A percentile compares a stretch with the other conserved stretches of the same genome.
phyloP scores from a whole-genome alignment of 2,797 vertebrate genomes.

The Poecilia gillii region DNA sequence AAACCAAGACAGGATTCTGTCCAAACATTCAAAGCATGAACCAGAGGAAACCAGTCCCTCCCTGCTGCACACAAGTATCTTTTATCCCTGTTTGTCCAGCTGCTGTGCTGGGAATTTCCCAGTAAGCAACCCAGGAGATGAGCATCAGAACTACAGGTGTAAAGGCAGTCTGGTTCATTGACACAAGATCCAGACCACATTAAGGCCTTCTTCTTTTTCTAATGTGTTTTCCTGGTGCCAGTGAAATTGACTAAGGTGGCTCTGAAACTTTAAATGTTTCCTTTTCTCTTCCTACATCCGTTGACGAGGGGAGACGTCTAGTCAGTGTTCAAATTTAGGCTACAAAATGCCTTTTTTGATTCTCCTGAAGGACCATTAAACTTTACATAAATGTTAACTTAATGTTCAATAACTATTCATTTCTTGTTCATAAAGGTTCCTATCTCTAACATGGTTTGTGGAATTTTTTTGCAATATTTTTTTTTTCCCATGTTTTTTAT shows the following conservation, averaged over 20 bases:
- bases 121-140: background rate
- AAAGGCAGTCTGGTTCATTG: background rate
- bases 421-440: background rate
- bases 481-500: background rate
- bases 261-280: background rate
- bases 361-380: background rate
- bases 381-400: no score
- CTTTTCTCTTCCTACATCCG: background rate
- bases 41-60: background rate
- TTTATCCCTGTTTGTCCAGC: background rate
- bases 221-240: background rate
- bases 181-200: background rate
- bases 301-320: background rate
- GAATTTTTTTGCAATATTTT: background rate
- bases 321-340: background rate
- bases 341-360: background rate
- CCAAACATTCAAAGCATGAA: background rate
- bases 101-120: background rate
- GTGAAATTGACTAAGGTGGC: background rate
- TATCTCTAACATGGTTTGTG: background rate
- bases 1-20: background rate
- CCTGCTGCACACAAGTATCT: background rate
- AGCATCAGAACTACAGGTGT: background rate
- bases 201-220: background rate
- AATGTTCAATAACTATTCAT: no score